Evolutionary conservation across 2,113 vertebrate species (phyloP).

Genomic region (Sakesphorus luctuosus): DNA sequence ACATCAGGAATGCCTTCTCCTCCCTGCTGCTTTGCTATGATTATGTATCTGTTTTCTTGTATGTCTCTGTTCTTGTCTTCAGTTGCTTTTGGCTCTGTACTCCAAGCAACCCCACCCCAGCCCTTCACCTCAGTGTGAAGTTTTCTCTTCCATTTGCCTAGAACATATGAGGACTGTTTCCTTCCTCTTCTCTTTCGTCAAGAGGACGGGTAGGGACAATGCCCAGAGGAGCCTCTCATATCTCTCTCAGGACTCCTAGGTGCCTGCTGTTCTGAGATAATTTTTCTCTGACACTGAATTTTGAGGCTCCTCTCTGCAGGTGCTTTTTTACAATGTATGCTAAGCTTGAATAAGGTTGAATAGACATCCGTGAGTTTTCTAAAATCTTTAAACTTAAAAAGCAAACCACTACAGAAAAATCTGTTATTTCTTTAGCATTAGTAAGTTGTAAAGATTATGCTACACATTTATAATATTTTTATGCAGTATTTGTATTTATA

Average conservation of each 20-base stretch:
- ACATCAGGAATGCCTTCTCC: not conserved
- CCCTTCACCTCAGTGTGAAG: not conserved
- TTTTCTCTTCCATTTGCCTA: not conserved
- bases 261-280: not conserved
- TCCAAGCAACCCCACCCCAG: not conserved
- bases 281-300: not conserved
- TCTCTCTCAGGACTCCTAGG: not conserved
- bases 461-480: not conserved
- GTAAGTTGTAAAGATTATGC: not conserved
- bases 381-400: not conserved
- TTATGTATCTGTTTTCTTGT: not conserved
- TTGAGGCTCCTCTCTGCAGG: not conserved
- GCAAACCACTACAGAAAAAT: not conserved
- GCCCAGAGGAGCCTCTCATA: not conserved
- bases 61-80: not conserved
- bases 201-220: not conserved
- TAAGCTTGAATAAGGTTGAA: not conserved
- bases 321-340: not conserved
- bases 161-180: not conserved
- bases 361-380: not conserved
- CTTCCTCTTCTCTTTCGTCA: not conserved
- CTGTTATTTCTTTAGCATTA: not conserved
- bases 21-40: not conserved
- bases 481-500: not conserved
- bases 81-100: not conserved